Percentiles rank a stretch among this genome's conserved stretches.
These are phyloP conservation scores for Aphelenchoides besseyi DNA, from an alignment of 1,140 invertebrate genomes.

Conservation along the genomic window DNA sequence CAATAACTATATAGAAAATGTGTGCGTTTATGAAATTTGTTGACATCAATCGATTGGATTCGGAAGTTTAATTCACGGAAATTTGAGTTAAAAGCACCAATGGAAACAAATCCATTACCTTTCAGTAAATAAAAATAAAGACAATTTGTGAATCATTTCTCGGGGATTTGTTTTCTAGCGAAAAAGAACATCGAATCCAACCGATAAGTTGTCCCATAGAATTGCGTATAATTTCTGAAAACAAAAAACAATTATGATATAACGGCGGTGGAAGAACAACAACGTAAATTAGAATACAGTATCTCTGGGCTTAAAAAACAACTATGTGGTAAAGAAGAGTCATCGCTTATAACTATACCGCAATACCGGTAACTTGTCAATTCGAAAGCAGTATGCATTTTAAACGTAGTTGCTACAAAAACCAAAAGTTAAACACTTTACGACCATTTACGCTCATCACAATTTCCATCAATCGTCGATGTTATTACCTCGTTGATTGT, in stretches of 20 bases:
- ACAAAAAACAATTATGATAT: not conserved
- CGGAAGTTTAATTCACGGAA: not conserved
- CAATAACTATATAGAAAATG: not conserved
- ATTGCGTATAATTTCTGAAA: not conserved
- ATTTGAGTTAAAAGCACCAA: not conserved
- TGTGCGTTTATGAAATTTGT: not conserved
- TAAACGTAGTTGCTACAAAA: too few species aligned
- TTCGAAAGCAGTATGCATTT: not conserved
- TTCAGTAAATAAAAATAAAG: not conserved
- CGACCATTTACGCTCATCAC: too few species aligned
- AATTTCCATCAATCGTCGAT: too few species aligned
- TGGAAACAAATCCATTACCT: not conserved
- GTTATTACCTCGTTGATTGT: too few species aligned
- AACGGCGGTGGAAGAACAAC: not conserved
- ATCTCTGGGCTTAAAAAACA: not conserved
- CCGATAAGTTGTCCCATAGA: not conserved
- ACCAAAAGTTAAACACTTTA: too few species aligned
- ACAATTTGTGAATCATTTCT: not conserved
- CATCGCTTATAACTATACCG: slow-evolving; percentile 1
- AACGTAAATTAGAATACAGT: not conserved
- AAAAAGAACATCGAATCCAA: not conserved
- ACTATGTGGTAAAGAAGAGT: not conserved
- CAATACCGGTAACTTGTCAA: not conserved
- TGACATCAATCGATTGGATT: not conserved
- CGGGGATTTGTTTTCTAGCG: too few species aligned